These are phyloP conservation scores for Pan paniscus DNA, from an alignment of 2,113 vertebrate genomes.

Conservation along the genomic window DNA sequence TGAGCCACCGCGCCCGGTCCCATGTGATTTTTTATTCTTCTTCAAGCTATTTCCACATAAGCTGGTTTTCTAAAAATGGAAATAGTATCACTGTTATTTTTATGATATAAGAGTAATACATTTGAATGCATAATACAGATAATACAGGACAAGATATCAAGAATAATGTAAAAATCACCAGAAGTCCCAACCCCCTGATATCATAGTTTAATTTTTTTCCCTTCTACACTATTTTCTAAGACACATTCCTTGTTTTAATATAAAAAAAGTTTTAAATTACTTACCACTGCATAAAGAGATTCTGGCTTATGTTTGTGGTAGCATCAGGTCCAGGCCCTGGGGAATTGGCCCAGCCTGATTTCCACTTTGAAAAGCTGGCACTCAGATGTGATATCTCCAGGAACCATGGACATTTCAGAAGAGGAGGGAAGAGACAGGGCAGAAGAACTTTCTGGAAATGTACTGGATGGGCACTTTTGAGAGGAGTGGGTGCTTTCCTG, in stretches of 20 bases:
- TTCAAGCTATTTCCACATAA: not conserved
- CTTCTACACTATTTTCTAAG: not conserved
- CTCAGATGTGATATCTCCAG: not conserved
- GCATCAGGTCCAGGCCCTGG: not conserved
- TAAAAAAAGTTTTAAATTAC: not conserved
- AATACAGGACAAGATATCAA: not conserved
- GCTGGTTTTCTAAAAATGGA: not conserved
- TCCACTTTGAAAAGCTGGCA: not conserved
- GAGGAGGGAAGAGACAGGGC: not conserved
- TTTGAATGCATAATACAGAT: not conserved
- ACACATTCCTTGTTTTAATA: not conserved
- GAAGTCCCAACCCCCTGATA: not conserved
- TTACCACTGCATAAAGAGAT: not conserved
- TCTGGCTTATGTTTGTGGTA: not conserved
- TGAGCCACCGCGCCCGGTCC: too few species aligned
- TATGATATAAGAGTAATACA: not conserved
- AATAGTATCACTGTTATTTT: not conserved
- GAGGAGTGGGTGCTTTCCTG: not conserved
- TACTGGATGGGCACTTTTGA: not conserved
- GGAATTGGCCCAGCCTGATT: not conserved
- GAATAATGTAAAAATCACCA: not conserved
- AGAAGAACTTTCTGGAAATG: conserved; percentile 44
- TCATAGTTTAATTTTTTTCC: not conserved
- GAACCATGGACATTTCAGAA: not conserved
- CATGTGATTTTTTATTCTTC: conserved; percentile 9